Conservation (phyloP, 2,797 vertebrate genomes). For the Falco berigora region DNA sequence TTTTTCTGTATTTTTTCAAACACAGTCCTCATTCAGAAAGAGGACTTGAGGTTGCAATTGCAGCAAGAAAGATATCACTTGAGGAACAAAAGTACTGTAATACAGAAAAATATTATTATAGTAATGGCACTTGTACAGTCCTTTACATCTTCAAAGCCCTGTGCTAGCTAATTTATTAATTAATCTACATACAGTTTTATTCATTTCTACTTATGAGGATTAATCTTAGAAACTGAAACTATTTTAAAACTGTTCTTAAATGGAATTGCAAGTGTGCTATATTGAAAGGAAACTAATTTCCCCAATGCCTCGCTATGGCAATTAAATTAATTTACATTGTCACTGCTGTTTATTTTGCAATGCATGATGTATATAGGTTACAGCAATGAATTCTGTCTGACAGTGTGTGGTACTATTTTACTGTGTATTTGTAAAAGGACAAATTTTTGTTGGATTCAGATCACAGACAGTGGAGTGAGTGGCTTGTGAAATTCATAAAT, state of each 20-base stretch:
- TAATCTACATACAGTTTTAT: neutral
- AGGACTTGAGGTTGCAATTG: neutral
- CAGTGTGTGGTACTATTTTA: neutral
- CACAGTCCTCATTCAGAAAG: neutral
- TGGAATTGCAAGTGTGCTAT: neutral
- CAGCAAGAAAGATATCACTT: neutral
- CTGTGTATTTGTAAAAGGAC: neutral
- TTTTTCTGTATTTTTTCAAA: neutral
- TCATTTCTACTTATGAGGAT: neutral
- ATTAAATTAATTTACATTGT: neutral
- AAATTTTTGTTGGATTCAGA: neutral
- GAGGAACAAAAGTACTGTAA: neutral
- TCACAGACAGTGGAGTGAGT: neutral
- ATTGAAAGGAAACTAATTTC: neutral
- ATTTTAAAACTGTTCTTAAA: neutral
- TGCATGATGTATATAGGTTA: neutral
- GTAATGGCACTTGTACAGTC: neutral
- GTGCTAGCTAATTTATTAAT: slow-evolving; percentile 7
- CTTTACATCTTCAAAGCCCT: neutral
- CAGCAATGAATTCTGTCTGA: neutral
- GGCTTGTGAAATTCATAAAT: neutral
- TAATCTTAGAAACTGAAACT: neutral
- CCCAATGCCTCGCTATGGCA: neutral
- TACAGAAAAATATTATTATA: slow-evolving; percentile 22
- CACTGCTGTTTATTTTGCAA: neutral